Evolutionary conservation across 2,888 invertebrate species (phyloP).

Genomic region (Coremacera marginata): DNA sequence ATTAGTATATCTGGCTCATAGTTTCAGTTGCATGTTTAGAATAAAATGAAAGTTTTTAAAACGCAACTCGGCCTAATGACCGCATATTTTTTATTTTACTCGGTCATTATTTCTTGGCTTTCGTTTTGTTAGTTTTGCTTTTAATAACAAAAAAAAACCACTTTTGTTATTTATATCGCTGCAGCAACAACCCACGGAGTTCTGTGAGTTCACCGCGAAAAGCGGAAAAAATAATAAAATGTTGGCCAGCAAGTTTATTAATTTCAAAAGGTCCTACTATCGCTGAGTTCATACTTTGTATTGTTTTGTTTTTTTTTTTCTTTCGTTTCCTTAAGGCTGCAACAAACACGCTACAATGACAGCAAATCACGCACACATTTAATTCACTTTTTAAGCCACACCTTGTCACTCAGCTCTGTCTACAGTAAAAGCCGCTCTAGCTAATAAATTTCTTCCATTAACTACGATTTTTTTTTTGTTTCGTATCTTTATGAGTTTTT

Average conservation of each 20-base stretch:
- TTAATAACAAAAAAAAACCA: conserved; percentile 1
- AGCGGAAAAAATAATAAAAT: conserved; percentile 1
- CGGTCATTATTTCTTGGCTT: not conserved
- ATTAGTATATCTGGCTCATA: too few relatives aligned
- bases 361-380: conserved; percentile 33
- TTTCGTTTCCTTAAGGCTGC: not conserved
- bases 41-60: conserved; percentile 12
- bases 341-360: conserved; percentile 31
- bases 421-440: too few relatives aligned
- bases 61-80: conserved; percentile 21
- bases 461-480: not conserved
- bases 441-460: not conserved
- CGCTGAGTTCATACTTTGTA: not conserved
- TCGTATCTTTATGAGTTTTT: not conserved
- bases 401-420: not conserved
- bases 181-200: not conserved
- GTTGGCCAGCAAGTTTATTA: not conserved
- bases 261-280: not conserved
- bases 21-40: conserved; percentile 3
- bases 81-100: conserved; percentile 3
- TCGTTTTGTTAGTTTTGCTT: not conserved
- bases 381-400: conserved; percentile 23
- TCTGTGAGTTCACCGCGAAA: not conserved
- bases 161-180: conserved; percentile 14
- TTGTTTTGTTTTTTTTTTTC: not conserved